Conservation (phyloP, 2,113 vertebrate species). For the Hippocampus comes region DNA sequence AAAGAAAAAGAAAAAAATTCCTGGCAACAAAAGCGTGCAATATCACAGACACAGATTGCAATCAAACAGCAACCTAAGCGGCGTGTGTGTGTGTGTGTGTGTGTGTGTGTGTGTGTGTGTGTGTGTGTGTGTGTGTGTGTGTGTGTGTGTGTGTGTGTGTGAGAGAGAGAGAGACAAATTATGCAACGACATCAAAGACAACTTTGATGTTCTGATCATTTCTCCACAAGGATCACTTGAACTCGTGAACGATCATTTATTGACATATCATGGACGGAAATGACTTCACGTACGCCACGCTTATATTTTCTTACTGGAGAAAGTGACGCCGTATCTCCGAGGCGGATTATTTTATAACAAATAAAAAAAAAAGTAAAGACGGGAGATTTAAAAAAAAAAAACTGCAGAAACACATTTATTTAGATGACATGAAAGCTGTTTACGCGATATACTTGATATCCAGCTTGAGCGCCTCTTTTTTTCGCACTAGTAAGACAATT, state of each 20-base stretch:
- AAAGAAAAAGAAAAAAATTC: not conserved
- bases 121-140: no score
- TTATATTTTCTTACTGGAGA: slow-evolving; percentile 72
- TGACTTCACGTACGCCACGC: slow-evolving; percentile 51
- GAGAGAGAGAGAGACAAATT: not conserved
- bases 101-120: not conserved
- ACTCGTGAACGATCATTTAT: slow-evolving; percentile 47
- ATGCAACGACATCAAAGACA: not conserved
- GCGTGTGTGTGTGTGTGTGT: not conserved
- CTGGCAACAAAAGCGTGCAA: not conserved
- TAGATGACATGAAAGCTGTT: slow-evolving; percentile 8
- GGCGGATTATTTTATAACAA: slow-evolving; percentile 56
- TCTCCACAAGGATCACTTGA: slow-evolving; percentile 26
- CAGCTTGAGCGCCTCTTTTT: no score
- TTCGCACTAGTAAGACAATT: no score
- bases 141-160: not conserved
- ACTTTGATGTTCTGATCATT: not conserved
- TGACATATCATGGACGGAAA: slow-evolving; percentile 64
- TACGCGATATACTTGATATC: not conserved
- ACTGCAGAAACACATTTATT: not conserved
- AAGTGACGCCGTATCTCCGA: slow-evolving; percentile 50
- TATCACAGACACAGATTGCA: not conserved
- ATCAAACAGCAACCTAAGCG: no score
- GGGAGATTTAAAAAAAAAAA: slow-evolving; percentile 1
- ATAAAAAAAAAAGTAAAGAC: not conserved